phyloP scores from a whole-genome alignment of 2,797 vertebrate genomes.

The Halcyon smyrnensis region DNA sequence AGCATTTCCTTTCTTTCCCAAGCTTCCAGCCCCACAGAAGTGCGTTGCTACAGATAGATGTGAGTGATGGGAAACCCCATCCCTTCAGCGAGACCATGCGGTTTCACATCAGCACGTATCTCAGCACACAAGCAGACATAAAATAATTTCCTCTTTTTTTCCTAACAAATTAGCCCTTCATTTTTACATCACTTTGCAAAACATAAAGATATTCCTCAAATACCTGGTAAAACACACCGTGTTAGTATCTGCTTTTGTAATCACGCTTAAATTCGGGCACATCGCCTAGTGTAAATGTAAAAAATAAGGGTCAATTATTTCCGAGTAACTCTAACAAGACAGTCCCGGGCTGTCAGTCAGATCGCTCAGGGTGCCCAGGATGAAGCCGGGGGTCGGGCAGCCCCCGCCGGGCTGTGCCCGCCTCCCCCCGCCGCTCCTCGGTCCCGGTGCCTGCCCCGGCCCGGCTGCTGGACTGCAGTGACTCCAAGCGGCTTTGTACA shows the following conservation, averaged over 20 bases:
- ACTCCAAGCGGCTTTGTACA: constrained; percentile 65
- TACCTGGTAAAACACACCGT: rapidly evolving
- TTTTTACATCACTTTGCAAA: neutral
- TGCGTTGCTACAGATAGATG: rapidly evolving
- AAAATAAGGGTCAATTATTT: rapidly evolving
- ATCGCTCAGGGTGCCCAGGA: neutral
- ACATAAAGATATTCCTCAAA: neutral
- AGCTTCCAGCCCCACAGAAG: neutral
- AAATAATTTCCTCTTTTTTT: neutral
- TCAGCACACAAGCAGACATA: rapidly evolving
- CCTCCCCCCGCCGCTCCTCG: neutral
- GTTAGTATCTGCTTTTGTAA: rapidly evolving
- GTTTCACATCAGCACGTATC: rapidly evolving
- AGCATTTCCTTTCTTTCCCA: neutral
- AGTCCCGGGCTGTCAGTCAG: rapidly evolving
- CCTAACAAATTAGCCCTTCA: neutral
- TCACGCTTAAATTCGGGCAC: rapidly evolving
- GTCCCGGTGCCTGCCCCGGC: neutral
- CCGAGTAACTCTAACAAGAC: rapidly evolving
- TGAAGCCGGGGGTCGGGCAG: neutral
- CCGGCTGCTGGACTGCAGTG: constrained; percentile 65
- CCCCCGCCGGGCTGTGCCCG: neutral
- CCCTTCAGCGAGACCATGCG: rapidly evolving
- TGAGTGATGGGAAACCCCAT: rapidly evolving
- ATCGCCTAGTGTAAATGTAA: rapidly evolving